Conservation (phyloP, 2,113 vertebrate genomes). For the Tautogolabrus adspersus region DNA sequence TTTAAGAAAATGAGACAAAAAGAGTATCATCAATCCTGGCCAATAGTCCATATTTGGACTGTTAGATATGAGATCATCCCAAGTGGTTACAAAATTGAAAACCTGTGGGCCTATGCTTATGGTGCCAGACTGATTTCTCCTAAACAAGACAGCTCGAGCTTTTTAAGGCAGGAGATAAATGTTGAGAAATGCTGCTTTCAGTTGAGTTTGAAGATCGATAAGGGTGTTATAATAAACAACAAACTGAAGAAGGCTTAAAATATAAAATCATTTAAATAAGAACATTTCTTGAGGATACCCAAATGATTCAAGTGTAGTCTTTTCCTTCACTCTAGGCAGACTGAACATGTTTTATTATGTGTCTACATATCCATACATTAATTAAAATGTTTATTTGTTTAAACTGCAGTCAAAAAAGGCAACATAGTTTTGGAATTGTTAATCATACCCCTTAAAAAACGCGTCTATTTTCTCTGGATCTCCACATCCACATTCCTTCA, state of each 20-base stretch:
- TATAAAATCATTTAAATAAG: too few relatives aligned
- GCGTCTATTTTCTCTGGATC: too few relatives aligned
- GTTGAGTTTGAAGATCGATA: not conserved
- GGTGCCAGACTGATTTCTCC: not conserved
- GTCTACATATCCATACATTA: conserved; percentile 14
- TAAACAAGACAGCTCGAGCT: conserved; percentile 24
- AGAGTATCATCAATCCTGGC: not conserved
- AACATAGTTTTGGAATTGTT: conserved; percentile 43
- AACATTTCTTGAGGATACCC: not conserved
- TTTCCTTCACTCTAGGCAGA: not conserved
- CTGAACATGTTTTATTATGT: not conserved
- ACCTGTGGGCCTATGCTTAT: not conserved
- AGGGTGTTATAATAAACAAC: too few relatives aligned
- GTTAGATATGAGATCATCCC: not conserved
- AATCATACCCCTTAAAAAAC: not conserved
- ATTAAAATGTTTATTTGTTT: conserved; percentile 7
- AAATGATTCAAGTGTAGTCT: not conserved
- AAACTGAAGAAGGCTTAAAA: not conserved
- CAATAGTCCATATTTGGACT: too few relatives aligned
- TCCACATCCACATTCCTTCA: not conserved
- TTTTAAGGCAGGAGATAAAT: conserved; percentile 54
- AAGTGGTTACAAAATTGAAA: not conserved
- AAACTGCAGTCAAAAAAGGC: conserved; percentile 46
- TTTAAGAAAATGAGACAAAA: not conserved
- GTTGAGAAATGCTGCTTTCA: conserved; percentile 7